Base-by-base conservation (phyloP, 2,888 invertebrate genomes). In the Nemoura dubitans region DNA sequence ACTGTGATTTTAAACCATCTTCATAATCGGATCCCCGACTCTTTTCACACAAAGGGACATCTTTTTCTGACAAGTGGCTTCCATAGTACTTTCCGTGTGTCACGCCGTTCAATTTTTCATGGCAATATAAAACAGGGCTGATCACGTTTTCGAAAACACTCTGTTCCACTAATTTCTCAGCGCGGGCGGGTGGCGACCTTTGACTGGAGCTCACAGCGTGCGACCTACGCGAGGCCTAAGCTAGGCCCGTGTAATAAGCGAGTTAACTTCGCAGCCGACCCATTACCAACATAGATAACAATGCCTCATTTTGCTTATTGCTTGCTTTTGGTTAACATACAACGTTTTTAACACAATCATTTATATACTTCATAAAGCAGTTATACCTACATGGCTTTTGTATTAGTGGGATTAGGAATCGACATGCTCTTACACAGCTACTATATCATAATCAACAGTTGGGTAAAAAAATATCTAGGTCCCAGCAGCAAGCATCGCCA, bases 141-240 rank as follows among this genome's bases (percentile, higher is more conserved):
- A 59, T 59, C 59, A 59, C 59, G 59, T 59, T 59, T 59, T 59
- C 59, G 59, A 59, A 59, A 59, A 59, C 59, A 59, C 59, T 59
- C 59, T 10, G 21, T 36, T 36, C 36, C 36, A 36, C 36, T n/a
- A 36, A 6, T 36, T 36, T 10, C 36, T 36, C 10, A 59, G 21
- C 21, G 59, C 1, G 59, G 59, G 14, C 2, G n/a, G 2, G 59
- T 36, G 59, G 59, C 2, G 59, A 21, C 59, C 59, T 59, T 59
- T 59, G 59, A 59, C 59, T 6, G n/a, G n/a, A n/a, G n/a, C n/a
- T n/a, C n/a, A n/a, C n/a, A n/a, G n/a, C n/a, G n/a, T n/a, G n/a
- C n/a, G n/a, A n/a, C n/a, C n/a, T n/a, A n/a, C n/a, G n/a, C n/a
- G n/a, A n/a, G n/a, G n/a, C n/a, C n/a, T n/a, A n/a, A n/a, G n/a